Evolutionary conservation across 2,888 invertebrate genomes (phyloP).

Genomic region (Plemyria rubiginata): DNA sequence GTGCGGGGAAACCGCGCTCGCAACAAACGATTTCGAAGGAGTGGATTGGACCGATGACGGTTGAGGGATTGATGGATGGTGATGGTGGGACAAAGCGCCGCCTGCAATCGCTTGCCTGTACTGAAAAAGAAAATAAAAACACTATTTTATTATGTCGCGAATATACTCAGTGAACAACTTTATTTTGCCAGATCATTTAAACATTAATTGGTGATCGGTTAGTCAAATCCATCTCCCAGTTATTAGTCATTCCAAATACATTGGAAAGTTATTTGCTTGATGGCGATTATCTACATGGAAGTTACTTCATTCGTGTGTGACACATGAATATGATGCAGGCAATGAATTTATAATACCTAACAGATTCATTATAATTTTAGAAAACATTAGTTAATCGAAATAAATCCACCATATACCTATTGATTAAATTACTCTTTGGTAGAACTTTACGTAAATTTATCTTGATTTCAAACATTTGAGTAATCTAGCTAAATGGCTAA

Average conservation of each 20-base stretch:
- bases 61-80: constrained; percentile 64
- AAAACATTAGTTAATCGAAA: constrained; percentile 7
- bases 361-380: constrained; percentile 5
- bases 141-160: constrained; percentile 13
- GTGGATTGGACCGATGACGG: constrained; percentile 86
- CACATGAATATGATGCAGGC: constrained; percentile 67
- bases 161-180: background rate
- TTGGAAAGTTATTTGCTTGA: constrained; percentile 79
- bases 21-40: constrained; percentile 87
- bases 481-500: background rate
- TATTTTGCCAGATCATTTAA: constrained; percentile 33
- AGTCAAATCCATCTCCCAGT: constrained; percentile 78
- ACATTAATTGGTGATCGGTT: constrained; percentile 61
- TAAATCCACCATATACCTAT: constrained; percentile 21
- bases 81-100: constrained; percentile 78
- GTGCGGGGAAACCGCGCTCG: constrained; percentile 63
- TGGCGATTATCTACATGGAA: constrained; percentile 64
- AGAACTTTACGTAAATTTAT: background rate
- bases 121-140: constrained; percentile 79
- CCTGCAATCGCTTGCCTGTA: constrained; percentile 93
- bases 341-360: constrained; percentile 50
- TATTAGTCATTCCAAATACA: constrained; percentile 77
- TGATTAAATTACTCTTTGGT: background rate
- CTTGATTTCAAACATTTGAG: constrained; percentile 3
- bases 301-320: constrained; percentile 54